Evolutionary conservation across 2,113 vertebrate genomes (phyloP).

Genomic region (Perca fluviatilis): DNA sequence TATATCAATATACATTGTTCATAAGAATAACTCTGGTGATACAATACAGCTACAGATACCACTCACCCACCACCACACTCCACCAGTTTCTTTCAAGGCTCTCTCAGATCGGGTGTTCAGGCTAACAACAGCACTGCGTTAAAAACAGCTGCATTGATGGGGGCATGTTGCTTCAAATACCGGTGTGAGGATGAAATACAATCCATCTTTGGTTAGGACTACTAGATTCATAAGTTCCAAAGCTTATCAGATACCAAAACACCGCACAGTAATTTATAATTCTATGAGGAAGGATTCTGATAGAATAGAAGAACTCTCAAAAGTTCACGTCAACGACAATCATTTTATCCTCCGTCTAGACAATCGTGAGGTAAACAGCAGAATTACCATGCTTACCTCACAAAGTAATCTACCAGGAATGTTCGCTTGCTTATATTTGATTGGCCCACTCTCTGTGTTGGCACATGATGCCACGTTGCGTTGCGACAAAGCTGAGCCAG

Average conservation of each 20-base stretch:
- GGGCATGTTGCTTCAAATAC: not conserved
- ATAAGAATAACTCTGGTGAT: not conserved
- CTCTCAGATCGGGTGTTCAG: not conserved
- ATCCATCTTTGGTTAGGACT: not conserved
- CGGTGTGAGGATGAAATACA: not conserved
- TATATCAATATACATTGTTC: not conserved
- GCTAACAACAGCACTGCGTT: slow-evolving; percentile 5
- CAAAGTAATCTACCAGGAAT: not conserved
- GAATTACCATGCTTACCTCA: not conserved
- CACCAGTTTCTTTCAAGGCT: not conserved
- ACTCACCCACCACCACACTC: not conserved
- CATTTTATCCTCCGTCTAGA: not conserved
- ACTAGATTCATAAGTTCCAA: not conserved
- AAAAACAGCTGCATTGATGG: not conserved
- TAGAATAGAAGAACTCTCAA: not conserved
- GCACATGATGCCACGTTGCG: not conserved
- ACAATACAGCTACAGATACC: not conserved
- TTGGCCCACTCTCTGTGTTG: not conserved
- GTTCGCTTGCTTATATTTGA: not conserved
- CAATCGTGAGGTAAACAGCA: not conserved
- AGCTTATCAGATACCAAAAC: slow-evolving; percentile 13
- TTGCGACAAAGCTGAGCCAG: not conserved
- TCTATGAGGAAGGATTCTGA: not conserved
- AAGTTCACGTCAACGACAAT: not conserved
- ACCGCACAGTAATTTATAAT: not conserved